Evolutionary conservation across 2,113 vertebrate genomes (phyloP), one percentile per base, ranked within the genome.

Genomic region (Ellobius talpinus): DNA sequence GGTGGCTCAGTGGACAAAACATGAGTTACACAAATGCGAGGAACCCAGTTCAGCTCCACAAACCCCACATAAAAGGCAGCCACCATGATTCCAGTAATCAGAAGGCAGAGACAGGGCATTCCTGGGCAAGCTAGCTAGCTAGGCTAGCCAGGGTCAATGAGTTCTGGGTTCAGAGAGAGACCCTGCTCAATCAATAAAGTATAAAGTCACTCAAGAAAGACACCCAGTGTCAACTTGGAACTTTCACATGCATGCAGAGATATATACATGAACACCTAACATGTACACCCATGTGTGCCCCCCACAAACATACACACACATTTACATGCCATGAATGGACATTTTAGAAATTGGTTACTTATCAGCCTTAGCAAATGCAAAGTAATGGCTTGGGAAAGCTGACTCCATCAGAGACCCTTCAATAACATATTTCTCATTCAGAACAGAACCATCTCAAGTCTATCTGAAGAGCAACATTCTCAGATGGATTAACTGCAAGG

Each of bases 401-500:
- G 7, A 39, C 52, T 72, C 79, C 45, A 33, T 26, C 70, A 91
- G 52, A 61, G 4, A 19, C 4, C 50, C 58, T 55, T 90, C 26
- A 31, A 7, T 21, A 23, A 3, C 23, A 24, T 39, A 47, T 31
- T 33, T n/a, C 31, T 92, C 91, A 58, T 16, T 77, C 68, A 86
- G 29, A 91, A 70, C 13, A 87, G 26, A 73, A 68, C 55, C 58
- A 78, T 81, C 36, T 78, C 72, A 88, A 94, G 14, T 26, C 36
- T 16, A 45, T 63, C 90, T 86, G 31, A 61, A 58, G 24, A 76
- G 31, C 0, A 58, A 63, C 91, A 24, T 58, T 94, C 79, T 73
- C 91, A 87, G 77, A 7, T 55, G 14, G 26, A 70, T 95, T 91
- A 24, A 92, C 86, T 95, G 94, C n/a, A 77, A 33, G 7, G 3